phyloP scores from a whole-genome alignment of 1,140 invertebrate species.

The Chelonus insularis region DNA sequence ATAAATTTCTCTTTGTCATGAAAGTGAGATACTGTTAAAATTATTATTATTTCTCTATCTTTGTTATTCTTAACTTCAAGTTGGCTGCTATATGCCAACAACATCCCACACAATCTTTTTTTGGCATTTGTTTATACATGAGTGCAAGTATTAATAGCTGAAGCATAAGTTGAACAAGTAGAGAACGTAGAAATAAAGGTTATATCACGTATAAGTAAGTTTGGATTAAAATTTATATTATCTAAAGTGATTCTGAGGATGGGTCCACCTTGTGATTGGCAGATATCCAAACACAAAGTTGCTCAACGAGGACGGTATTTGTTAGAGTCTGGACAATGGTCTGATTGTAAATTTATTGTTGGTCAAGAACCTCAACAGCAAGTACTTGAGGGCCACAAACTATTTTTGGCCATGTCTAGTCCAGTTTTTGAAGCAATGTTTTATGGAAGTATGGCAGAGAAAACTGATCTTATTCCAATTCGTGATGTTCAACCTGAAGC shows the following conservation, averaged over 20 bases:
- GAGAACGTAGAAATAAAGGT: constrained; percentile 1
- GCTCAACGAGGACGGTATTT: constrained; percentile 72
- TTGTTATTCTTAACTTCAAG: not conserved
- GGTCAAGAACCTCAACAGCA: constrained; percentile 76
- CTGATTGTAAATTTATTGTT: constrained; percentile 81
- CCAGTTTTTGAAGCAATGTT: constrained; percentile 84
- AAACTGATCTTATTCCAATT: constrained; percentile 74
- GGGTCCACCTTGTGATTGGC: constrained; percentile 68
- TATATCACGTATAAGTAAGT: not conserved
- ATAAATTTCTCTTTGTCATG: too few relatives aligned
- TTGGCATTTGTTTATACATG: constrained; percentile 9
- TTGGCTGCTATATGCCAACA: not conserved
- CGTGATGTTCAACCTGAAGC: constrained; percentile 83
- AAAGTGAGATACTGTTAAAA: too few relatives aligned
- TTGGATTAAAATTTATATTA: not conserved
- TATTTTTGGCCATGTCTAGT: constrained; percentile 81
- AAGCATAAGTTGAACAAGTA: not conserved
- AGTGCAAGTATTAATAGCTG: constrained; percentile 3
- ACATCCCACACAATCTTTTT: constrained; percentile 5
- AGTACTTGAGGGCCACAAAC: constrained; percentile 74
- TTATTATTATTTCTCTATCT: not conserved
- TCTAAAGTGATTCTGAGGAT: constrained; percentile 30
- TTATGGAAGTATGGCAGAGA: constrained; percentile 73
- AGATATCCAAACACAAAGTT: constrained; percentile 69
- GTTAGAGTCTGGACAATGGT: constrained; percentile 75